Evolutionary conservation across 1,140 invertebrate genomes (phyloP).

Genomic region (Pristionchus pacificus): DNA sequence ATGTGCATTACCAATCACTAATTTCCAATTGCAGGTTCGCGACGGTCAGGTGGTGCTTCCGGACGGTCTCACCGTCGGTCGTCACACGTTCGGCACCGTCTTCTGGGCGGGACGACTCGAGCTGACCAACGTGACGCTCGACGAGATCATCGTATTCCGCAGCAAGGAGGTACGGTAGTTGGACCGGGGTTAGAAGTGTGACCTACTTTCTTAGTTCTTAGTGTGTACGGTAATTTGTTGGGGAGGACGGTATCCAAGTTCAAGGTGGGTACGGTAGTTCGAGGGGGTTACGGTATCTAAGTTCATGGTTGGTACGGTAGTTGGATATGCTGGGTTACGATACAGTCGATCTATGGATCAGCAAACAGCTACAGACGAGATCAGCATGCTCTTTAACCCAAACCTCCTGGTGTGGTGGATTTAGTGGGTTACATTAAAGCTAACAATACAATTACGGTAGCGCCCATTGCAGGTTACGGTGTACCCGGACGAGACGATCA

Average conservation of each 20-base stretch:
- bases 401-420: too few relatives aligned
- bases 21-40: slow-evolving; percentile 10
- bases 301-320: too few relatives aligned
- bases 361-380: too few relatives aligned
- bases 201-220: not conserved
- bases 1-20: too few relatives aligned
- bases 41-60: slow-evolving; percentile 19
- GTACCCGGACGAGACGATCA: slow-evolving; percentile 68
- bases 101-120: slow-evolving; percentile 68
- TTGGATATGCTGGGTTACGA: too few relatives aligned
- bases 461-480: slow-evolving; percentile 66
- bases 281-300: not conserved
- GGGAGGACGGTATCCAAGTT: not conserved
- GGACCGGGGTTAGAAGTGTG: not conserved
- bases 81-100: slow-evolving; percentile 85
- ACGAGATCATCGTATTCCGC: slow-evolving; percentile 64
- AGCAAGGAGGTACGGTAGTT: slow-evolving; percentile 65
- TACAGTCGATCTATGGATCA: too few relatives aligned
- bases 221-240: not conserved
- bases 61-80: slow-evolving; percentile 78
- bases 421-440: too few relatives aligned
- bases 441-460: too few relatives aligned
- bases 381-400: too few relatives aligned
- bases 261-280: not conserved
- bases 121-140: slow-evolving; percentile 41